These are phyloP conservation scores for Batillaria attramentaria DNA, from an alignment of 1,140 invertebrate genomes.

Conservation along the genomic window DNA sequence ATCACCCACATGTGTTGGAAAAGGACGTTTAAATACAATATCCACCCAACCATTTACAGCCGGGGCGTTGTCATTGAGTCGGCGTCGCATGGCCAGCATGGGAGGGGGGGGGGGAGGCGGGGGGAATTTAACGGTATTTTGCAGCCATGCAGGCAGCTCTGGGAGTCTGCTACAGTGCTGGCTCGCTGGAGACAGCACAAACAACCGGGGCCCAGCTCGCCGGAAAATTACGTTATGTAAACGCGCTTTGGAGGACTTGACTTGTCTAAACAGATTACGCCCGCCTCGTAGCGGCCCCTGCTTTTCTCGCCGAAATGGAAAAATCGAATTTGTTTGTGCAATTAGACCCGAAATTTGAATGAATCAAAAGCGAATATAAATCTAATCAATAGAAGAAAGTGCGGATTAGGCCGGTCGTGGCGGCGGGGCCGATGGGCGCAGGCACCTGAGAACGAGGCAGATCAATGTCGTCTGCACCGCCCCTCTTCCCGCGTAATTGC, in stretches of 20 bases:
- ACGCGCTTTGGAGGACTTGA: slow-evolving; percentile 39
- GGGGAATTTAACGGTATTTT: neutral
- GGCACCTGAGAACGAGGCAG: slow-evolving; percentile 26
- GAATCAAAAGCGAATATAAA: slow-evolving; percentile 46
- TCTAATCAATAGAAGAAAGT: slow-evolving; percentile 37
- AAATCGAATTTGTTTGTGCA: slow-evolving; percentile 49
- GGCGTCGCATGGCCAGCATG: neutral
- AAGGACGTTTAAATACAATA: no score
- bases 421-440: neutral
- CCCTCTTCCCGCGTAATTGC: neutral
- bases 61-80: neutral
- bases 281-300: neutral
- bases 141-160: neutral
- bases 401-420: slow-evolving; percentile 31
- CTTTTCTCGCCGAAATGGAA: slow-evolving; percentile 36
- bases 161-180: neutral
- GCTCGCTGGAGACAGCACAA: neutral
- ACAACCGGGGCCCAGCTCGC: slow-evolving; percentile 23
- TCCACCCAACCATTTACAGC: neutral
- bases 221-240: slow-evolving; percentile 41
- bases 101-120: neutral
- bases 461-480: slow-evolving; percentile 16
- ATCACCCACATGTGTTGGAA: no score
- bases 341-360: slow-evolving; percentile 41
- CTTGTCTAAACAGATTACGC: slow-evolving; percentile 42